Percentiles rank a stretch among this genome's conserved stretches.
These are phyloP conservation scores for Leptinotarsa lineolata DNA, from an alignment of 1,140 invertebrate species.

Conservation along the genomic window DNA sequence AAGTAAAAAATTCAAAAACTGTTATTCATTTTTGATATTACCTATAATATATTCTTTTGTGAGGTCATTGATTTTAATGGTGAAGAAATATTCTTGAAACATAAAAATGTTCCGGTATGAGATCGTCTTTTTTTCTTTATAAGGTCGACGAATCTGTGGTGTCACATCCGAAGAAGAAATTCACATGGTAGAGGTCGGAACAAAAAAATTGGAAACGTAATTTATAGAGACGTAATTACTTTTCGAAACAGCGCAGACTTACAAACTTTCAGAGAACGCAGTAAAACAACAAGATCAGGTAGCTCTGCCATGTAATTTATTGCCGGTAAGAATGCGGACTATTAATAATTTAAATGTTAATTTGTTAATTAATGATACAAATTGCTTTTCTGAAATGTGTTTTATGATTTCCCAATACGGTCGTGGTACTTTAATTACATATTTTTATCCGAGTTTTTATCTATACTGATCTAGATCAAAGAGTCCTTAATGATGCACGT, in stretches of 20 bases:
- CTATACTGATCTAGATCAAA: slow-evolving; percentile 45
- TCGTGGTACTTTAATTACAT: slow-evolving; percentile 42
- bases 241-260: slow-evolving; percentile 10
- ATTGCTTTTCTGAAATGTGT: slow-evolving; percentile 54
- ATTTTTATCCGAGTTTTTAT: slow-evolving; percentile 36
- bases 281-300: slow-evolving; percentile 40
- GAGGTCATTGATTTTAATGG: neutral
- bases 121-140: too few relatives aligned
- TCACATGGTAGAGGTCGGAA: slow-evolving; percentile 22
- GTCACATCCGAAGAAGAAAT: slow-evolving; percentile 24
- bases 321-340: slow-evolving; percentile 43
- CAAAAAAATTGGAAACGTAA: slow-evolving; percentile 29
- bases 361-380: slow-evolving; percentile 58
- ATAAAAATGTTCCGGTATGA: neutral
- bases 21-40: neutral
- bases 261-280: slow-evolving; percentile 24
- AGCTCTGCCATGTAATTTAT: slow-evolving; percentile 44
- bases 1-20: too few relatives aligned
- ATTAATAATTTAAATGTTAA: slow-evolving; percentile 57
- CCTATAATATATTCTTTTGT: neutral
- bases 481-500: slow-evolving; percentile 37
- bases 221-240: slow-evolving; percentile 32
- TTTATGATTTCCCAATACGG: slow-evolving; percentile 52
- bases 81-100: neutral
- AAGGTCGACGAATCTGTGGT: neutral